Evolutionary conservation across 1,140 invertebrate genomes (phyloP), one percentile per base, ranked within the genome.

Genomic region (Lepidotrigona ventralis): DNA sequence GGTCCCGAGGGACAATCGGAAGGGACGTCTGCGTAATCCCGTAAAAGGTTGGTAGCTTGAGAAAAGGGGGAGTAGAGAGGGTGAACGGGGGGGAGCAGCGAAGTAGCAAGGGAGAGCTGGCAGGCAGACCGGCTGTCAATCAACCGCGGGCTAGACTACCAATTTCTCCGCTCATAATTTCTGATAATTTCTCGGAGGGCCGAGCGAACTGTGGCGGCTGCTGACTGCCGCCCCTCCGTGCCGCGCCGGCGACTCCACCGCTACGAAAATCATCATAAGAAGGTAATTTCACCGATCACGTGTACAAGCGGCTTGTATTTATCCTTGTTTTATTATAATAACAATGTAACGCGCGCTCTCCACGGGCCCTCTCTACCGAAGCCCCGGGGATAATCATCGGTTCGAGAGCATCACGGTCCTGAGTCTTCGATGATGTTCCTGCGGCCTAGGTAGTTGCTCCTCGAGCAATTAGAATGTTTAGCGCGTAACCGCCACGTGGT

Each of bases 101-200:
- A 68, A 81, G 58, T 23, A 60, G 14, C 23, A 60, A 60, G 86
- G 84, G 81, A 90, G 87, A 81, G 83, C 83, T 89, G 86, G 79
- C 87, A 84, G 88, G 88, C 91, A 92, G 92, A 92, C 92, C 92
- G 85, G 90, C 93, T 94, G 93, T 94, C 93, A 94, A 94, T 94
- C 93, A 94, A 92, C 91, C 91, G 87, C 88, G 90, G 93, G 91
- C 92, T 94, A 94, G 93, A 93, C 93, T 93, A 94, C 93, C 93
- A 94, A 94, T 94, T 94, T 94, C 92, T 93, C 88, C 90, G 86
- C 89, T 92, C 92, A 93, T 94, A 94, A 94, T 94, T 94, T 93
- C 91, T 92, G 91, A 94, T 93, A 93, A 94, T 94, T 94, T 93
- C 90, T 93, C 85, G 92, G 90, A 76, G 88, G 84, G 85, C 84